Evolutionary conservation across 2,113 vertebrate species (phyloP), one percentile per base, ranked within the genome.

Genomic region (Ondatra zibethicus): DNA sequence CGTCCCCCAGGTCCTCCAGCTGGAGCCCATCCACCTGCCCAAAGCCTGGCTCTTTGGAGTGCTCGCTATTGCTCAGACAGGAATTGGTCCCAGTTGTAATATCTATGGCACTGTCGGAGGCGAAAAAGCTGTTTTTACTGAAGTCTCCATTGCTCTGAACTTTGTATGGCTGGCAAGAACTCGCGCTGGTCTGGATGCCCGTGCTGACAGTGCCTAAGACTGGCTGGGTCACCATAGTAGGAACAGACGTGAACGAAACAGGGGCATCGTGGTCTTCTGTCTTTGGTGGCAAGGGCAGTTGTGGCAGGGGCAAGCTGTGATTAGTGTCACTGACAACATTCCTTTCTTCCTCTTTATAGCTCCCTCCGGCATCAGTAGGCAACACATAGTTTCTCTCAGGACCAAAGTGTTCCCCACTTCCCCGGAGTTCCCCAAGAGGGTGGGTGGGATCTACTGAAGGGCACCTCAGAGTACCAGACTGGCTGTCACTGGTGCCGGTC

Each of bases 191-290:
- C 61, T 98, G 98, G 14, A 98, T 93, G 0, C 92, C 68, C 0
- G 96, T 70, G 9, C 96, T 98, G 77, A 97, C 89, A 0, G 88
- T 97, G 85, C 7, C 97, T 61, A 88, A 98, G 95, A 92, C 80
- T n/a, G 98, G 98, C 98, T 78, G 99, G 90, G 70, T 87, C 86
- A 89, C 98, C 98, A 4, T 73, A 76, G 92, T 98, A 45, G 77
- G 94, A 23, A 98, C 97, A 0, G 97, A 97, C 2, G 90, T 94
- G 0, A 95, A 99, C 10, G 66, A 97, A 52, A 94, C 73, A 1
- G 98, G 98, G 39, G 98, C 89, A 1, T 99, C 99, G 0, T 98
- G 70, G 2, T 99, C 99, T 82, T 99, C 99, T 3, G 99, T 99
- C 0, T 98, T 97, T 98, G 99, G 99, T 52, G 99, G 98, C 33